phyloP scores from a whole-genome alignment of 1,140 invertebrate genomes.

The Ptiloglossa arizonensis region DNA sequence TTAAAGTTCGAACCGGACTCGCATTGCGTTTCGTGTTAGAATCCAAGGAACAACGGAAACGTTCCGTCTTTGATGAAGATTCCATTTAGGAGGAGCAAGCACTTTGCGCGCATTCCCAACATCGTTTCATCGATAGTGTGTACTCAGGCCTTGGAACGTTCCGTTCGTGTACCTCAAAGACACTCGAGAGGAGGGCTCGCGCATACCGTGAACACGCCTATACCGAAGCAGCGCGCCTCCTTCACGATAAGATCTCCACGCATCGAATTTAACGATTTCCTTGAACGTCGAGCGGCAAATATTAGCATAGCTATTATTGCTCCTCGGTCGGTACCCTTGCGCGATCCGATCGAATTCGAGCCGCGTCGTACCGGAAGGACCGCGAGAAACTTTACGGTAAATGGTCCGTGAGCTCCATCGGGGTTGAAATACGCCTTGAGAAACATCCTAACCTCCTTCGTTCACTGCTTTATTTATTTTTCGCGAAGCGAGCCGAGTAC shows the following conservation, averaged over 20 bases:
- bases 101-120: slow-evolving; percentile 4
- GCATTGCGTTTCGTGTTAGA: neutral
- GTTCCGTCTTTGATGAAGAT: slow-evolving; percentile 12
- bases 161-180: slow-evolving; percentile 11
- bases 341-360: neutral
- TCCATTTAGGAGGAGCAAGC: slow-evolving; percentile 3
- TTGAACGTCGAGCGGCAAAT: slow-evolving; percentile 33
- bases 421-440: too few relatives aligned
- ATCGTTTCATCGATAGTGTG: slow-evolving; percentile 26
- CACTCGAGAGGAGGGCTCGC: neutral
- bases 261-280: slow-evolving; percentile 44
- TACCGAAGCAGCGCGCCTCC: neutral
- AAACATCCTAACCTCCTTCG: too few relatives aligned
- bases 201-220: neutral
- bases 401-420: neutral
- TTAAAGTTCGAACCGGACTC: neutral
- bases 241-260: slow-evolving; percentile 21
- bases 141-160: slow-evolving; percentile 30
- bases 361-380: neutral
- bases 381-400: neutral
- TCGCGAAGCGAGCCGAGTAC: too few relatives aligned
- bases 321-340: neutral
- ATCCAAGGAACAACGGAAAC: neutral
- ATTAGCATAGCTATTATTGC: slow-evolving; percentile 25
- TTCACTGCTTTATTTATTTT: too few relatives aligned